A percentile compares a stretch with the other conserved stretches of the same genome.
phyloP scores from a whole-genome alignment of 37 sponge, comb jelly and placozoan genomes.

The Cliona cf. orientalis region DNA sequence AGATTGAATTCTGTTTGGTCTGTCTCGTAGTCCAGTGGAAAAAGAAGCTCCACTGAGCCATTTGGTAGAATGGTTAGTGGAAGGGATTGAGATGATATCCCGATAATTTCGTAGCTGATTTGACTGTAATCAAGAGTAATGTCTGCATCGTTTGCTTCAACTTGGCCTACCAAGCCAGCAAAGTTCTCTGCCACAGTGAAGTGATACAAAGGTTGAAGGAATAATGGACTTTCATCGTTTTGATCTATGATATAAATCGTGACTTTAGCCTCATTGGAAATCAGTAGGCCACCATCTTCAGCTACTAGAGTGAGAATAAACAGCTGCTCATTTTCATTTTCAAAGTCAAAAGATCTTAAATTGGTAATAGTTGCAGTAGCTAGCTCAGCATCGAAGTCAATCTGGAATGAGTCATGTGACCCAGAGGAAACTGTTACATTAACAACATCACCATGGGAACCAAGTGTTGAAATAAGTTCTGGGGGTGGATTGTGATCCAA shows the following conservation, averaged over 20 bases:
- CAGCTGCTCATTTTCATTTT: neutral
- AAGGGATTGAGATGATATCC: neutral
- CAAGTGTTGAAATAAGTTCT: neutral
- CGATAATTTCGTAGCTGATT: conserved; percentile 21
- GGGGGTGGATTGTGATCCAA: conserved; percentile 44
- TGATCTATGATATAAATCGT: conserved; percentile 30
- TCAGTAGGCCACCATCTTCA: conserved; percentile 53
- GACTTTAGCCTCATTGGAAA: conserved; percentile 37
- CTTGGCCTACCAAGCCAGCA: neutral
- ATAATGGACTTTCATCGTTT: conserved; percentile 56
- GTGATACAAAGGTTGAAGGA: conserved; percentile 8
- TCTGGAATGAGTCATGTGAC: neutral
- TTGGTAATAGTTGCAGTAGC: conserved; percentile 47
- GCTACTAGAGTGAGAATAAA: conserved; percentile 44
- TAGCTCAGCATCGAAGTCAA: conserved; percentile 16
- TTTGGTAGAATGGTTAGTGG: conserved; percentile 8
- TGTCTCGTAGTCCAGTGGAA: conserved; percentile 54
- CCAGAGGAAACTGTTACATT: conserved; percentile 2
- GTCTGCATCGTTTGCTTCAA: conserved; percentile 48
- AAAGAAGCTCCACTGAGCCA: conserved; percentile 29
- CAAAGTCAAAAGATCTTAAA: conserved; percentile 53
- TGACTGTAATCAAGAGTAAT: conserved; percentile 5
- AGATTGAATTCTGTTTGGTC: conserved; percentile 4
- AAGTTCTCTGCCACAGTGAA: conserved; percentile 38
- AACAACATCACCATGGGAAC: conserved; percentile 33